These are phyloP conservation scores for Gerris lacustris DNA, from an alignment of 2,888 invertebrate genomes.

Conservation along the genomic window DNA sequence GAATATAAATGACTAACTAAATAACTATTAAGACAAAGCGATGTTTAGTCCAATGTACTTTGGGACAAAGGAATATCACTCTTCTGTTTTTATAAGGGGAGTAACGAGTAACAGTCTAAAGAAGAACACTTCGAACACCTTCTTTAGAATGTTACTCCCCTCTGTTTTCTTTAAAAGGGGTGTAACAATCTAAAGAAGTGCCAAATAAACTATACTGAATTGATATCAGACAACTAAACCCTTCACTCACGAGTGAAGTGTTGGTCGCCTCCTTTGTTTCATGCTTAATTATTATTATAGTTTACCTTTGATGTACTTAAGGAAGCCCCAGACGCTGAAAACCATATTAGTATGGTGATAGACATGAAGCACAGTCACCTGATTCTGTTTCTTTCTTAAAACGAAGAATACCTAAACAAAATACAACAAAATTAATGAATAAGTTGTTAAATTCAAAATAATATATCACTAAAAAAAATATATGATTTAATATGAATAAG, in stretches of 20 bases:
- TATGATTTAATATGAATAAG: neutral
- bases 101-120: too few species aligned
- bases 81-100: too few species aligned
- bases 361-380: conserved; percentile 76
- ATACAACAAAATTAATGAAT: neutral
- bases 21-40: too few species aligned
- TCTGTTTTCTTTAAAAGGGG: too few species aligned
- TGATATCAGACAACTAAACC: too few species aligned
- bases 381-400: conserved; percentile 74
- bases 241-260: neutral
- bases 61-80: too few species aligned
- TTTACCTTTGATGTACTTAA: conserved; percentile 61
- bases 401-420: conserved; percentile 59
- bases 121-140: too few species aligned
- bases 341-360: conserved; percentile 78
- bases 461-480: conserved; percentile 10
- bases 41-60: too few species aligned
- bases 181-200: too few species aligned
- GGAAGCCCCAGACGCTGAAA: conserved; percentile 64
- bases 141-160: too few species aligned
- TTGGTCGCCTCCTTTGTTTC: neutral
- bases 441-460: neutral
- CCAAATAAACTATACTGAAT: too few species aligned
- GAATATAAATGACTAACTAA: too few species aligned
- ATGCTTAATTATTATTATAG: neutral